A percentile compares a stretch with the other conserved stretches of the same genome.
Evolutionary conservation across 2,797 vertebrate genomes (phyloP).

Genomic region (Syngnathus acus): DNA sequence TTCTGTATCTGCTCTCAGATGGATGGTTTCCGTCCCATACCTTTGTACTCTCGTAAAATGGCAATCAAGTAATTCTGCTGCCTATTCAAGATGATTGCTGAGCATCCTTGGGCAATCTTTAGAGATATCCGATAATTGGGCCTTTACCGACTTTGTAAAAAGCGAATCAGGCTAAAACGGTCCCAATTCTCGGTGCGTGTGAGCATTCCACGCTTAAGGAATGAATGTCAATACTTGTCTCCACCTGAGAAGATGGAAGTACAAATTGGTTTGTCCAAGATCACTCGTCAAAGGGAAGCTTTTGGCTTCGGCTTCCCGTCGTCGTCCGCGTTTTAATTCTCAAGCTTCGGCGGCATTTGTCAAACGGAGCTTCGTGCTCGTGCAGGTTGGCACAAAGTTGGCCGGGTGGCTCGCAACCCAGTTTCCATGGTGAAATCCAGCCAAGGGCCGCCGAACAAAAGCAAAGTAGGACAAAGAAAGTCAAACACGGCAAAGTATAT

Average conservation of each 20-base stretch:
- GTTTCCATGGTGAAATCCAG: background rate
- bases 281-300: background rate
- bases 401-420: background rate
- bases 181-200: background rate
- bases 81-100: background rate
- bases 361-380: background rate
- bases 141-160: background rate
- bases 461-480: background rate
- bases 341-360: background rate
- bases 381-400: background rate
- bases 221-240: background rate
- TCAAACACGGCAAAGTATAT: background rate
- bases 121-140: background rate
- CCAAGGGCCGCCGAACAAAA: background rate
- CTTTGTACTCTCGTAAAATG: too few relatives aligned
- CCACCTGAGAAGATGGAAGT: background rate
- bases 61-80: too few relatives aligned
- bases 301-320: background rate
- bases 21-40: too few relatives aligned
- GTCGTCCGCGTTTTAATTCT: background rate
- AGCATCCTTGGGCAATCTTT: background rate
- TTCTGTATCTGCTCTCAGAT: too few relatives aligned
- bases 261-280: background rate
- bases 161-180: background rate
- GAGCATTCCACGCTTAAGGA: background rate